Base-by-base conservation (phyloP, 2,888 invertebrate species). In the Tiliacea citrago region DNA sequence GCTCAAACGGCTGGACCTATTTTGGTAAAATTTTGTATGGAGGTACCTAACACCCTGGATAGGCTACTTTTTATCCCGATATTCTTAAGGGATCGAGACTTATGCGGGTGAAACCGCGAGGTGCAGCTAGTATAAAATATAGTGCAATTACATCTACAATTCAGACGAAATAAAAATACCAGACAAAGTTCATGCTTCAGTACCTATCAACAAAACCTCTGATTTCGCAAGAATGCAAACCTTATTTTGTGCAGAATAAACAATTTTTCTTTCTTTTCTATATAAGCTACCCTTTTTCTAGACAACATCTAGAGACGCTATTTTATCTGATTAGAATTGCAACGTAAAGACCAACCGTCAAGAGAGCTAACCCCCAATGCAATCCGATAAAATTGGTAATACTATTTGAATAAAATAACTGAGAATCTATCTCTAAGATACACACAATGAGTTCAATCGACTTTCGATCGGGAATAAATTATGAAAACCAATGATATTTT, bases 321-420 rank as follows among this genome's bases (percentile, higher is more conserved):
- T 68, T 77, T 45, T 35, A 78, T 73, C 63, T 66, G 24, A 83
- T 74, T 83, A n/a, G 47, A 73, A 83, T 39, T 69, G 73, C 79
- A 81, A 83, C 58, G 62, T 63, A 58, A 55, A 53, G 12, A 18
- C 58, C 53, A 47, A 8, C 29, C 24, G n/a, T 24, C 8, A 60
- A 45, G 42, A 63, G 10, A 47, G n/a, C 51, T 18, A 66, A 68
- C 53, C 35, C 65, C 45, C 45, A 39, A 10, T 73, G 61, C 79
- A 45, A 66, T 57, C 45, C 49, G 66, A 83, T 83, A 67, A 81
- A 69, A 78, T 13, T 62, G 53, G 53, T 47, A 7, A 66, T 53
- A 53, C 58, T 69, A 83, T 83, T 81, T 81, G 69, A 73, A 81
- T 81, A 79, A 82, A 79, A 79, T 83, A 73, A 58, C 58, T 49